phyloP scores from a whole-genome alignment of 2,888 invertebrate species.

The Himalopsyche japonica region DNA sequence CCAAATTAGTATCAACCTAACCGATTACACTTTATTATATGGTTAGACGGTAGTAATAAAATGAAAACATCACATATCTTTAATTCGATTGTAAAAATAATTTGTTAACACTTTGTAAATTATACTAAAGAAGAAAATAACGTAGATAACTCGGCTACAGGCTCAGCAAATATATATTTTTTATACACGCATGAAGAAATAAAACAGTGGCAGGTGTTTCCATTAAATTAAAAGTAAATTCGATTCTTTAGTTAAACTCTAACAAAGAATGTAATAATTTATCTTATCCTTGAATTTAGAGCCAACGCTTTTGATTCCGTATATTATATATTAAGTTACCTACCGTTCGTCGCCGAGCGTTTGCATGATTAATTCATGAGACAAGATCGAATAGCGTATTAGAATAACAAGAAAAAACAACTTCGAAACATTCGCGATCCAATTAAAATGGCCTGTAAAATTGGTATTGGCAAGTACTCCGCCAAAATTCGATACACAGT shows the following conservation, averaged over 20 bases:
- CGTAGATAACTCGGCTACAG: no score
- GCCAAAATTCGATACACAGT: neutral
- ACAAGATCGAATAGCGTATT: conserved; percentile 28
- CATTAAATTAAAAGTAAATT: no score
- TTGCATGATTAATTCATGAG: conserved; percentile 33
- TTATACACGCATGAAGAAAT: no score
- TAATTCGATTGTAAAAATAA: no score
- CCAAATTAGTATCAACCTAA: no score
- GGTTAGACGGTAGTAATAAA: no score
- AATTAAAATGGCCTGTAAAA: conserved; percentile 16
- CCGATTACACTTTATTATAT: no score
- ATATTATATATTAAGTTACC: neutral
- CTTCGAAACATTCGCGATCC: conserved; percentile 33
- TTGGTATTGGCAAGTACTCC: neutral
- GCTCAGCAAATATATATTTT: no score
- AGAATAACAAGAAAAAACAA: conserved; percentile 9
- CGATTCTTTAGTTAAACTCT: neutral
- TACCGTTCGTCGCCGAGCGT: neutral
- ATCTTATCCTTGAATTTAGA: neutral
- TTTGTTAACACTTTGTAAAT: no score
- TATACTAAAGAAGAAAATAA: no score
- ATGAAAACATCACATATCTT: no score
- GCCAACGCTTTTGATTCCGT: neutral
- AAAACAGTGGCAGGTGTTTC: no score
- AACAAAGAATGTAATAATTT: neutral